Evolutionary conservation across 1,140 invertebrate genomes (phyloP).

Genomic region (Monomorium pharaonis): DNA sequence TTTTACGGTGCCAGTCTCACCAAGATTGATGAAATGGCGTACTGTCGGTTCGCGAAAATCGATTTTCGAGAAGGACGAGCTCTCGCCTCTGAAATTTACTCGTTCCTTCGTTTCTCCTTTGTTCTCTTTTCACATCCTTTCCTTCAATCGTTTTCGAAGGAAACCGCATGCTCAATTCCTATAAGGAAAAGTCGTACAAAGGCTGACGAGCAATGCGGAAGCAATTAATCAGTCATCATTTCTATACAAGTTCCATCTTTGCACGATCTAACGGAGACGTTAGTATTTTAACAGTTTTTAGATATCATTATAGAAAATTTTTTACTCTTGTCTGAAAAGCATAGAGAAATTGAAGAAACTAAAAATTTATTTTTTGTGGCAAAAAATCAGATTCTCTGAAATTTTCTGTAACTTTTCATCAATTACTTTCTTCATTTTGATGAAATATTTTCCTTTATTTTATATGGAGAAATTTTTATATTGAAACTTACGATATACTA

Average conservation of each 20-base stretch:
- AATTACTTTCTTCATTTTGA: no score
- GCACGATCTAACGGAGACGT: not conserved
- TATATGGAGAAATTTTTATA: no score
- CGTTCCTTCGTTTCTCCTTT: not conserved
- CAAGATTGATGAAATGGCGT: conserved; percentile 51
- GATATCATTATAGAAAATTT: not conserved
- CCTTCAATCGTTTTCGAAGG: not conserved
- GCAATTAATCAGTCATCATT: conserved; percentile 47
- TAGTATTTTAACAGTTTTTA: not conserved
- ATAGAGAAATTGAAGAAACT: no score
- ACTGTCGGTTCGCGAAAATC: conserved; percentile 24
- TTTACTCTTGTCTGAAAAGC: no score
- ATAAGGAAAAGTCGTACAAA: not conserved
- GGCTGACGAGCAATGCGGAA: not conserved
- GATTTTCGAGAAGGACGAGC: conserved; percentile 39
- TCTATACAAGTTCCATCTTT: not conserved
- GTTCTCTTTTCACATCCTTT: not conserved
- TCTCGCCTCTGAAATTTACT: conserved; percentile 24
- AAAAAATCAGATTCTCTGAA: no score
- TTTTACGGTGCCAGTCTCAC: conserved; percentile 11
- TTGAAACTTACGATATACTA: no score
- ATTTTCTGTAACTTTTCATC: no score
- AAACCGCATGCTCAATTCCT: not conserved
- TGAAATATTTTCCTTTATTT: no score
- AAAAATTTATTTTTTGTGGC: no score